These are phyloP conservation scores for Microctenopoma stevenorrisi DNA, from an alignment of 2,797 vertebrate species.

Conservation along the genomic window DNA sequence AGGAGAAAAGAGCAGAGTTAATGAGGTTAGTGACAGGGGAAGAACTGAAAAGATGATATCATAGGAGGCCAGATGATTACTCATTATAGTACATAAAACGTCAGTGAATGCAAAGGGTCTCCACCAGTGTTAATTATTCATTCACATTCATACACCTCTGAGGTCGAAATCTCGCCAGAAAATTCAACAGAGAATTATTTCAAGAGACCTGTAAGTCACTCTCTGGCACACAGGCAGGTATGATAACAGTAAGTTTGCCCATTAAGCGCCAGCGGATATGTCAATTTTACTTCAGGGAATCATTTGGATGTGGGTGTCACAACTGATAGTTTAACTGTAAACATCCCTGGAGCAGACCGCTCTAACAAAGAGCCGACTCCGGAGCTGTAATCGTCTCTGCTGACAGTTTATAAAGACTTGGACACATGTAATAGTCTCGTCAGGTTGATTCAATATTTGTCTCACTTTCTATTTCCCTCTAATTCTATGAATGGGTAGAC, in stretches of 20 bases:
- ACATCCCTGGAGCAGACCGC: slow-evolving; percentile 4
- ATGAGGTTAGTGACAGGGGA: slow-evolving; percentile 45
- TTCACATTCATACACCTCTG: slow-evolving; percentile 7
- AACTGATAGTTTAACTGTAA: slow-evolving; percentile 15
- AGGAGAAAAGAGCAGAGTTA: slow-evolving; percentile 18
- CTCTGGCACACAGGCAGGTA: slow-evolving; percentile 66
- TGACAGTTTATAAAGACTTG: slow-evolving; percentile 21
- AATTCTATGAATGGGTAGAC: slow-evolving; percentile 1
- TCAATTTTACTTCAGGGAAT: slow-evolving; percentile 32
- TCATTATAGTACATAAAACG: slow-evolving; percentile 7
- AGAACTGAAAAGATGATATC: slow-evolving; percentile 29
- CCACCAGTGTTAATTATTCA: not conserved
- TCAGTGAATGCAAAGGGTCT: not conserved
- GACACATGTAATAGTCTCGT: slow-evolving; percentile 25
- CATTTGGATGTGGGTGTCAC: slow-evolving; percentile 16
- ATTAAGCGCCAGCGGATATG: slow-evolving; percentile 9
- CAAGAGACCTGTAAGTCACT: slow-evolving; percentile 23
- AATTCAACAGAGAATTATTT: slow-evolving; percentile 9
- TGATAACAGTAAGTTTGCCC: slow-evolving; percentile 15
- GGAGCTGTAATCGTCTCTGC: slow-evolving; percentile 9
- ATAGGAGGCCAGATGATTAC: slow-evolving; percentile 32
- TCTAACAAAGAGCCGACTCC: slow-evolving; percentile 6
- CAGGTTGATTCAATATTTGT: slow-evolving; percentile 35
- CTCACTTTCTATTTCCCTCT: slow-evolving; percentile 10
- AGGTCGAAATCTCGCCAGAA: slow-evolving; percentile 39